Evolutionary conservation across 2,113 vertebrate genomes (phyloP), one percentile per base, ranked within the genome.

Genomic region (Tachysurus vachellii): DNA sequence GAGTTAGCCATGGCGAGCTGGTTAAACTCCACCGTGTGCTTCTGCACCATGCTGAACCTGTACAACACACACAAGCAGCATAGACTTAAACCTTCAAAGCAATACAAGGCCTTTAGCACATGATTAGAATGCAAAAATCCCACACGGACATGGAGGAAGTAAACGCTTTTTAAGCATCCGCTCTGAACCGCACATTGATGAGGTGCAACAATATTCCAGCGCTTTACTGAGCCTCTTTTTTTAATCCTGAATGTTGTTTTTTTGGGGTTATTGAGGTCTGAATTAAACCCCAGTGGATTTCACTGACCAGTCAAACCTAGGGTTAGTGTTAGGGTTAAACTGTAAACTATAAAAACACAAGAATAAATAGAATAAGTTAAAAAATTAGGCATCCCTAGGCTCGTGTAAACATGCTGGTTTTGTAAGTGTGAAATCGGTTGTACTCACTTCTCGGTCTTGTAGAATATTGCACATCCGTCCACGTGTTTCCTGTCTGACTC

Each of bases 1-100:
- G 98, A 99, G 94, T 99, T 99, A 86, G 98, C 98, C 98, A 99
- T 99, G 86, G 98, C 98, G 91, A 99, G 94, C 91, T 99, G 98
- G 95, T 99, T 99, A 94, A 99, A 99, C 95, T 99, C 98, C 95
- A 99, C 98, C 47, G 97, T 98, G 93, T 99, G 98, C 91, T 99
- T 99, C 92, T 99, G 98, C 95, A 99, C 96, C 91, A 97, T 95
- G 88, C 96, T 97, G 94, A 99, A 99, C 94, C 98, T 99, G 93
- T 88, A 94, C 36, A 61, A 21, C 42, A 87, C 16, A 85, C 13
- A 73, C 16, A 19, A 10, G 4, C 53, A 16, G 12, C n/a, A 31
- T 36, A 3, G 0, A 4, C 28, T 82, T 57, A 56, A 36, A 13
- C 0, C 54, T 26, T 50, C 47, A 50, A 50, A 50, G 4, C 47